A percentile compares a stretch with the other conserved stretches of the same genome.
These are phyloP conservation scores for Zootermopsis nevadensis DNA, from an alignment of 2,888 invertebrate genomes.

Conservation along the genomic window DNA sequence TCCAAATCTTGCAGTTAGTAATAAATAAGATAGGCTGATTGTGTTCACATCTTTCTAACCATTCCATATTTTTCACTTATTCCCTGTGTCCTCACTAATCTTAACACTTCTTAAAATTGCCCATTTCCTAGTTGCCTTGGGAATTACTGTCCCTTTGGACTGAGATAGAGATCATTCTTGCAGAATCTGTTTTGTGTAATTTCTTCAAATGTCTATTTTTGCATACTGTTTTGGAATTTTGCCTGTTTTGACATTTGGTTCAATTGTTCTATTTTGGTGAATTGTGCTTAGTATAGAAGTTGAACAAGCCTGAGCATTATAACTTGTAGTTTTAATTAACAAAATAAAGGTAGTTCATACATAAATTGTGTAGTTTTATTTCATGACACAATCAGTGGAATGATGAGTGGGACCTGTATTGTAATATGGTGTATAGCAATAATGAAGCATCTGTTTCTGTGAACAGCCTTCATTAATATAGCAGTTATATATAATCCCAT, in stretches of 20 bases:
- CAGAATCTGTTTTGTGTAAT: slow-evolving; percentile 52
- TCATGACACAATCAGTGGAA: not conserved
- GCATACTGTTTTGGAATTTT: slow-evolving; percentile 54
- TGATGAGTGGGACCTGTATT: no score
- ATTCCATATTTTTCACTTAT: not conserved
- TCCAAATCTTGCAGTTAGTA: not conserved
- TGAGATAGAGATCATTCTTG: slow-evolving; percentile 48
- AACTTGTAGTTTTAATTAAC: slow-evolving; percentile 50
- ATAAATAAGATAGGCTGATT: not conserved
- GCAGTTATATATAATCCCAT: not conserved
- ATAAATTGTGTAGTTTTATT: slow-evolving; percentile 24
- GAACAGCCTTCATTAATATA: not conserved
- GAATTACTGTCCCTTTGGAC: slow-evolving; percentile 48
- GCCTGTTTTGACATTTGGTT: slow-evolving; percentile 51
- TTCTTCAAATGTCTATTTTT: slow-evolving; percentile 55
- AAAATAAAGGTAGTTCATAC: slow-evolving; percentile 51
- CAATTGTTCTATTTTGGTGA: slow-evolving; percentile 45
- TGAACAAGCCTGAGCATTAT: slow-evolving; percentile 52
- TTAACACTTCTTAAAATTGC: not conserved
- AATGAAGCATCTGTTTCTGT: not conserved
- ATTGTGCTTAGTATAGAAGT: slow-evolving; percentile 54
- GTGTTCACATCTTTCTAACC: slow-evolving; percentile 17
- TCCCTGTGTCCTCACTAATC: not conserved
- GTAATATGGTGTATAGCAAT: no score
- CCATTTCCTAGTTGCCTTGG: slow-evolving; percentile 52